These are phyloP conservation scores for Drosophila asahinai DNA, from an alignment of 1,140 invertebrate species.

Conservation along the genomic window DNA sequence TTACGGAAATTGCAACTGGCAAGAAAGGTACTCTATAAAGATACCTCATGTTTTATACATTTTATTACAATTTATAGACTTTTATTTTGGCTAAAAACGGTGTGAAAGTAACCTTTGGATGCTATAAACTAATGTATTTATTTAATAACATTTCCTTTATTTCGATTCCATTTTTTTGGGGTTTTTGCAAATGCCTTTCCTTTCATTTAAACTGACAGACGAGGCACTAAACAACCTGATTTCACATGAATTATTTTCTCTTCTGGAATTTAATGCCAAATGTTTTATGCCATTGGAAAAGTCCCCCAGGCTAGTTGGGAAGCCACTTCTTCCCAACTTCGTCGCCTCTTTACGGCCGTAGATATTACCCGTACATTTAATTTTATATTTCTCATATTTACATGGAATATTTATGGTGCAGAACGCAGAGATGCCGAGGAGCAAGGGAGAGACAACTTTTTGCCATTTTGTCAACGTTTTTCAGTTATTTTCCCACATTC, in stretches of 20 bases:
- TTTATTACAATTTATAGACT: neutral
- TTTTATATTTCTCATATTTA: conserved; percentile 64
- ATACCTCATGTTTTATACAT: neutral
- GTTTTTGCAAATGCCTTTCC: too few species aligned
- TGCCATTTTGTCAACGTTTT: conserved; percentile 59
- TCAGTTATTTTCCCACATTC: conserved; percentile 9
- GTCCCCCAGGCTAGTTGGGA: neutral
- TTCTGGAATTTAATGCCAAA: conserved; percentile 21
- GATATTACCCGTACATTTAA: conserved; percentile 55
- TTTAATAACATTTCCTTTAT: neutral
- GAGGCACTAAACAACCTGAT: conserved; percentile 3
- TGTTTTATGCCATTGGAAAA: conserved; percentile 36
- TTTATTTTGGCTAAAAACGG: neutral
- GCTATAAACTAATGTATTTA: neutral
- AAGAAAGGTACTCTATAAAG: neutral
- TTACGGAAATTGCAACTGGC: neutral
- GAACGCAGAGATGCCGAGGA: conserved; percentile 4
- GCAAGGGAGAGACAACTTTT: conserved; percentile 34
- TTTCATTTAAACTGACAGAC: conserved; percentile 10
- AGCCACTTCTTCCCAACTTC: conserved; percentile 1
- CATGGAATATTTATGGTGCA: conserved; percentile 58
- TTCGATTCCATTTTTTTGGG: neutral
- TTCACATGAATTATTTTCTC: conserved; percentile 19
- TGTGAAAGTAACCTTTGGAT: neutral
- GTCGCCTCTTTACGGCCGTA: conserved; percentile 19